phyloP scores from a whole-genome alignment of 2,888 invertebrate genomes.

The Aporophyla lueneburgensis region DNA sequence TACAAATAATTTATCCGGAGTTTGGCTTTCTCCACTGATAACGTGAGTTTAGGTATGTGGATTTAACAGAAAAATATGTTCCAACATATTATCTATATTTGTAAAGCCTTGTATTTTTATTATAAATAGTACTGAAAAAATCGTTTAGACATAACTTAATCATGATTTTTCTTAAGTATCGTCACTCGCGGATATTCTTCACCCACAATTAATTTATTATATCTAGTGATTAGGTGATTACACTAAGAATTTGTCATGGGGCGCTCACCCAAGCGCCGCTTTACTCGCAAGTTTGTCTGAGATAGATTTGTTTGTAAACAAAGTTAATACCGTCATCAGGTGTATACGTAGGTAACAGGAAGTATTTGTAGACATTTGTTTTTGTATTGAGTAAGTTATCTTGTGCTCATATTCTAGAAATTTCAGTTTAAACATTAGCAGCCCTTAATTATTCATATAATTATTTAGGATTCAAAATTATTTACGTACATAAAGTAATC shows the following conservation, averaged over 20 bases:
- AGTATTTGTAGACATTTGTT: neutral
- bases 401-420: neutral
- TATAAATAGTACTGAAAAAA: conserved; percentile 18
- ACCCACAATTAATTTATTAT: neutral
- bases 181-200: neutral
- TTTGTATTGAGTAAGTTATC: neutral
- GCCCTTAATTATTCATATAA: neutral
- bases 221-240: neutral
- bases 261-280: neutral
- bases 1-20: neutral
- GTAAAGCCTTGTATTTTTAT: conserved; percentile 11
- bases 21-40: neutral
- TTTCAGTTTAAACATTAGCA: neutral
- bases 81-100: neutral
- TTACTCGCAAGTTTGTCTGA: neutral
- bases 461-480: neutral
- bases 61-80: neutral
- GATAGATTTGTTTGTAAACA: conserved; percentile 44
- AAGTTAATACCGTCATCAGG: neutral
- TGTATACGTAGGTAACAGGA: neutral
- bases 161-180: conserved; percentile 1
- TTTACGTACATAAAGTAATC: neutral
- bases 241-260: neutral
- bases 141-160: neutral
- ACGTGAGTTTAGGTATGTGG: neutral